Evolutionary conservation across 2,113 vertebrate genomes (phyloP).

Genomic region (Procavia capensis): DNA sequence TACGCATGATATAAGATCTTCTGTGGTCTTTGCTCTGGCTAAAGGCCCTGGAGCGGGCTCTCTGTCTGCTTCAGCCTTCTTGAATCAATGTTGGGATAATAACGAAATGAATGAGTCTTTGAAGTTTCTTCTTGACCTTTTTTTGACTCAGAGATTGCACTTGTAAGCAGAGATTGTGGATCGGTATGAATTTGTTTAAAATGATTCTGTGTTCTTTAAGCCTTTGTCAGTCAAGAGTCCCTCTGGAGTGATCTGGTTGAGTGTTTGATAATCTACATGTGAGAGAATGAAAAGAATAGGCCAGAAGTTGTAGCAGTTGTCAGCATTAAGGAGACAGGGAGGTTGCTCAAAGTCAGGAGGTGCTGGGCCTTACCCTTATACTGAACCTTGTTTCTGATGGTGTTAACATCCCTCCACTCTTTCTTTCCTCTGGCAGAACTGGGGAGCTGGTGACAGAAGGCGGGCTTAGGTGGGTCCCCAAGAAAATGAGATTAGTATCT

Average conservation of each 20-base stretch:
- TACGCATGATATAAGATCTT: neutral
- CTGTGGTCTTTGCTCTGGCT: neutral
- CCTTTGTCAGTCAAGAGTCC: neutral
- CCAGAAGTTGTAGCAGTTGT: neutral
- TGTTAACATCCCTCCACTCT: neutral
- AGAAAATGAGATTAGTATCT: slow-evolving; percentile 19
- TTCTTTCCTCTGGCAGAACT: slow-evolving; percentile 52
- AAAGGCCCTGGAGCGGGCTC: neutral
- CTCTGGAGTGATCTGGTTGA: neutral
- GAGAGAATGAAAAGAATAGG: slow-evolving; percentile 1
- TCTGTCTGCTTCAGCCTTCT: neutral
- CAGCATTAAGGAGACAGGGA: neutral
- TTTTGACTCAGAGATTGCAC: neutral
- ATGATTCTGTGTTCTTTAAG: neutral
- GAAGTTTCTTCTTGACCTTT: neutral
- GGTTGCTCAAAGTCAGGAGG: neutral
- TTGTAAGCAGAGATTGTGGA: neutral
- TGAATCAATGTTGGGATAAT: neutral
- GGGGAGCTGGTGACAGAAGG: slow-evolving; percentile 41
- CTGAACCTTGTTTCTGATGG: slow-evolving; percentile 35
- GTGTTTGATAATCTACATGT: neutral
- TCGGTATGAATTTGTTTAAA: neutral
- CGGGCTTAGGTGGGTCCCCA: slow-evolving; percentile 18
- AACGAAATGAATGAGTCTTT: neutral
- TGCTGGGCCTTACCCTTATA: neutral